Evolutionary conservation across 2,113 vertebrate genomes (phyloP).

Genomic region (Callorhinus ursinus): DNA sequence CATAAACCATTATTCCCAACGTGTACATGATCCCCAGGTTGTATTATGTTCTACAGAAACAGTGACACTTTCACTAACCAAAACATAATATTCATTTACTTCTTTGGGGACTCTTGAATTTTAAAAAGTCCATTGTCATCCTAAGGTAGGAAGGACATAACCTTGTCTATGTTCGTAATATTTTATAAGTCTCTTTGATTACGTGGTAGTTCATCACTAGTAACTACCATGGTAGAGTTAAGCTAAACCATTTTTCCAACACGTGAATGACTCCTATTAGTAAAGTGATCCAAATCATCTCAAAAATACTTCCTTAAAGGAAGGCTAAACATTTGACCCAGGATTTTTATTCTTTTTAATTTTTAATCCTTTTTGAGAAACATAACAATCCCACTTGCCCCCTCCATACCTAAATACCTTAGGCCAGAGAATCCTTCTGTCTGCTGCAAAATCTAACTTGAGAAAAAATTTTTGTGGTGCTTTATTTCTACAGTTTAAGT

Average conservation of each 20-base stretch:
- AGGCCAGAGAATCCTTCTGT: neutral
- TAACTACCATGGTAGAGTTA: neutral
- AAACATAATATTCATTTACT: neutral
- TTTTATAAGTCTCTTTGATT: constrained; percentile 37
- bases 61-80: neutral
- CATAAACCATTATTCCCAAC: neutral
- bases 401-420: neutral
- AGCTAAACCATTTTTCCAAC: constrained; percentile 25
- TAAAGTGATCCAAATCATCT: neutral
- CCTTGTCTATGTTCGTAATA: neutral
- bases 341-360: neutral
- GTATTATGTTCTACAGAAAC: neutral
- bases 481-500: constrained; percentile 18
- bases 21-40: neutral
- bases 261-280: neutral
- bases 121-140: neutral
- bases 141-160: neutral
- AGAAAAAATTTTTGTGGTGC: neutral
- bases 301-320: constrained; percentile 41
- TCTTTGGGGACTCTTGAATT: neutral
- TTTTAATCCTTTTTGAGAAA: neutral
- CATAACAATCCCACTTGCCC: neutral
- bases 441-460: neutral
- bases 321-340: neutral
- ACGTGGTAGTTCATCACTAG: neutral